A percentile compares a stretch with the other conserved stretches of the same genome.
Conservation (phyloP, 2,797 vertebrate genomes). For the Ciconia nigra region DNA sequence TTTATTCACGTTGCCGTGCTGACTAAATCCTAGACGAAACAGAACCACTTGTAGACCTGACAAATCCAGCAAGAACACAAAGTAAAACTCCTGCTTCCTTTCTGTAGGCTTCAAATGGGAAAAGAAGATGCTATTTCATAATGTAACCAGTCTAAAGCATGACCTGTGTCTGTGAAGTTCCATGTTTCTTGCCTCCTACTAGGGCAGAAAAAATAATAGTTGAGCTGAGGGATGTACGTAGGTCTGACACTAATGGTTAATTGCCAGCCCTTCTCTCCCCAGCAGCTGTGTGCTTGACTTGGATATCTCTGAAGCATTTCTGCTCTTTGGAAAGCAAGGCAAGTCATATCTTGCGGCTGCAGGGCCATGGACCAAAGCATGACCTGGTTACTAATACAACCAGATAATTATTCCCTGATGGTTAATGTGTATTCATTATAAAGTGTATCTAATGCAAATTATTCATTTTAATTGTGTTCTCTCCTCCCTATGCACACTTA, state of each 20-base stretch:
- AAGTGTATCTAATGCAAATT: constrained; percentile 13
- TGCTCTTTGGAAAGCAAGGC: background rate
- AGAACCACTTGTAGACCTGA: background rate
- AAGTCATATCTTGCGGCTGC: background rate
- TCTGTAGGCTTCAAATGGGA: background rate
- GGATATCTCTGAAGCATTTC: background rate
- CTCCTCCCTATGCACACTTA: background rate
- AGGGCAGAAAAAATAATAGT: background rate
- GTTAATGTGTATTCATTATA: background rate
- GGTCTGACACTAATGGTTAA: background rate
- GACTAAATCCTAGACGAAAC: background rate
- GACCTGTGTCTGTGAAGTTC: background rate
- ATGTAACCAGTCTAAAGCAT: background rate
- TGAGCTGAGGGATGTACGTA: background rate
- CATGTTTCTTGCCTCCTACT: background rate
- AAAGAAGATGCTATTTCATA: background rate
- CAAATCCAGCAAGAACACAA: background rate
- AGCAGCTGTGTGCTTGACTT: background rate
- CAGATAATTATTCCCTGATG: constrained; percentile 12
- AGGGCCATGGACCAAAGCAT: background rate
- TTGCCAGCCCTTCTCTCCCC: background rate
- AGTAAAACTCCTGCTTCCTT: background rate
- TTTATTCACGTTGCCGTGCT: background rate
- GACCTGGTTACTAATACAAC: constrained; percentile 10
- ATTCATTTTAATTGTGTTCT: constrained; percentile 21